Evolutionary conservation across 2,888 invertebrate genomes (phyloP).

Genomic region (Tipula helvola): DNA sequence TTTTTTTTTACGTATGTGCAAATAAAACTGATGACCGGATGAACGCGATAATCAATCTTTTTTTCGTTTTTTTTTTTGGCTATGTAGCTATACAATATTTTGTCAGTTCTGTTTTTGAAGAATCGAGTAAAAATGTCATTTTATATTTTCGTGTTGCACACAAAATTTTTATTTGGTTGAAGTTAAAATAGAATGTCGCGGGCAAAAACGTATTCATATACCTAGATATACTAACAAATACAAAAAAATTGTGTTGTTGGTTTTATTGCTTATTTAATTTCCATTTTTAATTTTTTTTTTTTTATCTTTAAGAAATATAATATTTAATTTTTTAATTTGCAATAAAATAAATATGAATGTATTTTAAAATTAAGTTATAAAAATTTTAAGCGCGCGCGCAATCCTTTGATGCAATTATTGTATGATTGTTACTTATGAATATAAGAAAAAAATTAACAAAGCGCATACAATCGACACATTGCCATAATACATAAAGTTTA

Average conservation of each 20-base stretch:
- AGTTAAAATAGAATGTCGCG: background rate
- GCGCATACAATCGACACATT: background rate
- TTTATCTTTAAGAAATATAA: background rate
- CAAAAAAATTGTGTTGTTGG: background rate
- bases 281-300: background rate
- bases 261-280: background rate
- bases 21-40: slow-evolving; percentile 9
- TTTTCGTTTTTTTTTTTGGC: background rate
- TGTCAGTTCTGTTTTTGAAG: background rate
- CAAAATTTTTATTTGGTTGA: background rate
- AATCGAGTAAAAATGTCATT: background rate
- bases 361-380: background rate
- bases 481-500: background rate
- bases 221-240: too few species aligned
- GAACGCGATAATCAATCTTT: slow-evolving; percentile 8
- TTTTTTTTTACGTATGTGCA: background rate
- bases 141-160: background rate
- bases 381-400: background rate
- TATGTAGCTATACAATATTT: background rate
- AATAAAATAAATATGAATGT: background rate
- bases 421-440: background rate
- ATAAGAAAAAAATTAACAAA: background rate
- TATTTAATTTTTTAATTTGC: background rate
- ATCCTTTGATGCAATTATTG: background rate
- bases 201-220: too few species aligned